These are phyloP conservation scores for Herminia tarsipennalis DNA, from an alignment of 2,888 invertebrate species.

Conservation along the genomic window DNA sequence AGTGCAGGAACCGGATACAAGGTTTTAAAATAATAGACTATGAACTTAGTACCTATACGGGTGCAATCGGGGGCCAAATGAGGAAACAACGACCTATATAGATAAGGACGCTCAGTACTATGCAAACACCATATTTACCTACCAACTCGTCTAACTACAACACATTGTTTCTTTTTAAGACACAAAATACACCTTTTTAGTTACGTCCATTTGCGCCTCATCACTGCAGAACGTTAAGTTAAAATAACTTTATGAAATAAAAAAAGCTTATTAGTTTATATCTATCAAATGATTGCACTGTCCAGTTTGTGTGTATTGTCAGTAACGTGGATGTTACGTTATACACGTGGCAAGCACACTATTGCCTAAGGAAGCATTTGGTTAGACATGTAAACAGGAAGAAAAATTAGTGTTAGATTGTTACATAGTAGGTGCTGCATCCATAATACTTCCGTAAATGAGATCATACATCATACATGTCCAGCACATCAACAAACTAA, in stretches of 20 bases:
- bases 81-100: constrained; percentile 80
- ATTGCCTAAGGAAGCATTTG: constrained; percentile 15
- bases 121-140: constrained; percentile 59
- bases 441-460: constrained; percentile 23
- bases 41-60: constrained; percentile 43
- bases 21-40: constrained; percentile 6
- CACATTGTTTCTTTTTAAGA: constrained; percentile 29
- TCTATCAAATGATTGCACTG: too few species aligned
- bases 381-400: constrained; percentile 8
- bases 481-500: not conserved
- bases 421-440: not conserved
- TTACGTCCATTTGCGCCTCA: too few species aligned
- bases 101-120: constrained; percentile 68
- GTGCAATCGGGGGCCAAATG: constrained; percentile 60
- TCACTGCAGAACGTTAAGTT: too few species aligned
- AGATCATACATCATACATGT: constrained; percentile 1
- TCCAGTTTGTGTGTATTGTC: too few species aligned
- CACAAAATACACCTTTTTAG: too few species aligned
- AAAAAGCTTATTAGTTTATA: too few species aligned
- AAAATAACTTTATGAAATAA: too few species aligned
- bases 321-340: too few species aligned
- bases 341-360: not conserved
- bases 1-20: too few species aligned
- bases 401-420: not conserved
- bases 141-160: constrained; percentile 37